These are phyloP conservation scores for Echinarachnius parma DNA, from an alignment of 53 echinoderm and acorn worm species.

Conservation along the genomic window DNA sequence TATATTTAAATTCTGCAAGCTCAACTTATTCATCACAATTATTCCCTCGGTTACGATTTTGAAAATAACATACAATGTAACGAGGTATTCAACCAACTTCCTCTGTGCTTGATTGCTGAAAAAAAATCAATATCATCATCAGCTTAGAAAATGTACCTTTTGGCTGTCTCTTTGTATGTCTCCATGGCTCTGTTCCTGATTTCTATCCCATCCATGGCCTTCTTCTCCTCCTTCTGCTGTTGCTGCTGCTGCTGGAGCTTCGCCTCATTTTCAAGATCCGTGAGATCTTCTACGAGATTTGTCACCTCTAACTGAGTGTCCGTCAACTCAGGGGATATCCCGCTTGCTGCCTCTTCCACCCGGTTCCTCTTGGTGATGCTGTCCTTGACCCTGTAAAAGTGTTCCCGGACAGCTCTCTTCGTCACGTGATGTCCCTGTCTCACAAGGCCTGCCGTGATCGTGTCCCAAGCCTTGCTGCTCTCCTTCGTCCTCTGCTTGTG, in stretches of 20 bases:
- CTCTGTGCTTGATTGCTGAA: no score
- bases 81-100: no score
- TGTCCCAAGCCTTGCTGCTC: constrained; percentile 33
- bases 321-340: constrained; percentile 21
- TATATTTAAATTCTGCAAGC: no score
- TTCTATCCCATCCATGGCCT: constrained; percentile 30
- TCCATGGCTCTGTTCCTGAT: constrained; percentile 22
- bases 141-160: constrained; percentile 1
- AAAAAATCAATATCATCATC: not conserved
- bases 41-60: no score
- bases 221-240: constrained; percentile 33
- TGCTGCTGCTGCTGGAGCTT: constrained; percentile 11
- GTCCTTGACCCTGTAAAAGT: constrained; percentile 12
- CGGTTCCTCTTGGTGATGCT: constrained; percentile 10
- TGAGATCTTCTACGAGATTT: constrained; percentile 17
- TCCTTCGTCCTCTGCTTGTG: constrained; percentile 40
- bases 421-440: constrained; percentile 19
- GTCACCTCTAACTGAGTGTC: constrained; percentile 19
- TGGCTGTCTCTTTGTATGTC: constrained; percentile 19
- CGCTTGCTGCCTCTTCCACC: constrained; percentile 28
- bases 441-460: constrained; percentile 8
- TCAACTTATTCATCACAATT: no score
- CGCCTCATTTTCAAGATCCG: constrained; percentile 26
- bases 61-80: no score
- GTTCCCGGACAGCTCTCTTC: constrained; percentile 34